phyloP scores from a whole-genome alignment of 2,113 vertebrate genomes.

The Onychostoma macrolepis region DNA sequence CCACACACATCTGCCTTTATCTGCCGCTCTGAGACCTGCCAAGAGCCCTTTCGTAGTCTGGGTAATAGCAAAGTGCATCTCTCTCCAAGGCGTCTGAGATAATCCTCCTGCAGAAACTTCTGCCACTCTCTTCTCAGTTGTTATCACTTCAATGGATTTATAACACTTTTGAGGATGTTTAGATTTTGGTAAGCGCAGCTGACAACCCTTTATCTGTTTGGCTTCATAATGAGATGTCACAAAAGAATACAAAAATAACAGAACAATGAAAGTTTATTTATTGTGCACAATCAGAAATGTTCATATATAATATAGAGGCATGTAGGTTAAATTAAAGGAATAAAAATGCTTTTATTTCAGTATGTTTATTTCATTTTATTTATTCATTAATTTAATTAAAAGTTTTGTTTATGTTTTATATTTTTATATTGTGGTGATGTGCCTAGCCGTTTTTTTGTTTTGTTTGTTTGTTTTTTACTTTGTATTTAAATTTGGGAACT shows the following conservation, averaged over 20 bases:
- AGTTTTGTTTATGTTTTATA: not conserved
- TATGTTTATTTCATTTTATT: not conserved
- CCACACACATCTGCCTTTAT: constrained; percentile 42
- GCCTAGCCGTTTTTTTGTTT: too few relatives aligned
- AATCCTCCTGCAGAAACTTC: constrained; percentile 38
- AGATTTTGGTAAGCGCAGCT: constrained; percentile 35
- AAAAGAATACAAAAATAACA: constrained; percentile 12
- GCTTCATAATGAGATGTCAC: constrained; percentile 33
- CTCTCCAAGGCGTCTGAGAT: constrained; percentile 36
- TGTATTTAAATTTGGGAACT: not conserved
- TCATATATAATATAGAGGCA: not conserved
- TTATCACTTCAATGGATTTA: constrained; percentile 47
- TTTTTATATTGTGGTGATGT: not conserved
- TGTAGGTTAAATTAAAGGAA: not conserved
- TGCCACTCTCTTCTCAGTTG: constrained; percentile 5
- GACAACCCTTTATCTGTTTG: constrained; percentile 24
- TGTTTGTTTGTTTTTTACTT: not conserved
- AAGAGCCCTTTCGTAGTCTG: constrained; percentile 19
- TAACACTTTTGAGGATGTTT: constrained; percentile 42
- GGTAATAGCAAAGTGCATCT: constrained; percentile 39
- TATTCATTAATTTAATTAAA: too few relatives aligned
- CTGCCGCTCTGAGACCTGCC: constrained; percentile 43
- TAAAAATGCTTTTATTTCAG: not conserved
- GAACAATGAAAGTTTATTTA: not conserved
- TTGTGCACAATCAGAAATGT: not conserved